Conservation (phyloP, 2,797 vertebrate species). For the Artibeus jamaicensis region DNA sequence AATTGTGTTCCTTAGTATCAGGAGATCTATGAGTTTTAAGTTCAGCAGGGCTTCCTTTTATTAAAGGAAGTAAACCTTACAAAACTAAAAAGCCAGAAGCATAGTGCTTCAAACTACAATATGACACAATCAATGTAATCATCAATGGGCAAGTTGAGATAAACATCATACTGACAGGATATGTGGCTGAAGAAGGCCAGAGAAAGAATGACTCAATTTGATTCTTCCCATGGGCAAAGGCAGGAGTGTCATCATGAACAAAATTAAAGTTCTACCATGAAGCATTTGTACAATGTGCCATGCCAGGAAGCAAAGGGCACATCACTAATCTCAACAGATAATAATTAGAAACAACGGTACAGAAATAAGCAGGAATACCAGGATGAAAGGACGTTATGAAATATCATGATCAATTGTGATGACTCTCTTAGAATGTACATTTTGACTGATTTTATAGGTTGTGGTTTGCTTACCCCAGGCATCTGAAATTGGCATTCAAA, state of each 20-base stretch:
- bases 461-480: conserved; percentile 62
- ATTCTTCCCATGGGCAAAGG: conserved; percentile 77
- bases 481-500: conserved; percentile 53
- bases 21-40: conserved; percentile 9
- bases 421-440: conserved; percentile 45
- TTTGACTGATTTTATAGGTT: conserved; percentile 63
- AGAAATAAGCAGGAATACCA: conserved; percentile 35
- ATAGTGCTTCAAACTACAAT: conserved; percentile 65
- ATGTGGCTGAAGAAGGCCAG: conserved; percentile 38
- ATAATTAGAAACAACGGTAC: conserved; percentile 47
- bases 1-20: conserved; percentile 22
- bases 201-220: conserved; percentile 80
- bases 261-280: conserved; percentile 68
- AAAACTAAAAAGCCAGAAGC: conserved; percentile 70
- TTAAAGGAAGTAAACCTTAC: conserved; percentile 69
- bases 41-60: conserved; percentile 45
- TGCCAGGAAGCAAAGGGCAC: conserved; percentile 73
- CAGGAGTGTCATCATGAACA: conserved; percentile 73
- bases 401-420: conserved; percentile 43
- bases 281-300: conserved; percentile 67
- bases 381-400: conserved; percentile 40
- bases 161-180: conserved; percentile 73
- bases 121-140: conserved; percentile 79
- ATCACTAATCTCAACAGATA: conserved; percentile 41
- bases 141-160: conserved; percentile 74